Conservation (phyloP, 2,113 vertebrate species). For the Dicrurus megarhynchus region DNA sequence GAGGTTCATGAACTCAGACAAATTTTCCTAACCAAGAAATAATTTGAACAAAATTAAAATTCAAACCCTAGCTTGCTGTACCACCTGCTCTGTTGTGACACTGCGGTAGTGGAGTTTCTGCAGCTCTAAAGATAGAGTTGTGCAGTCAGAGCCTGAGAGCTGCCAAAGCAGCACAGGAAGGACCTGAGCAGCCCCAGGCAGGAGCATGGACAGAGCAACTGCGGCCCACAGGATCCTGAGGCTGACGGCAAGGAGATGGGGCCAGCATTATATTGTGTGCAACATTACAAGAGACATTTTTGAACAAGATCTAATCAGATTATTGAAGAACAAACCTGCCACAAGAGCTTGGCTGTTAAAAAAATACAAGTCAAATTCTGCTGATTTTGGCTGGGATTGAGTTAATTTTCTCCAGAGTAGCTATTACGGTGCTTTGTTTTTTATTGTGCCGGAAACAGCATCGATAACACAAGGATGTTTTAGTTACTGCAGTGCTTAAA, state of each 20-base stretch:
- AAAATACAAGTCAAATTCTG: background rate
- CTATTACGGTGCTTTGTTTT: background rate
- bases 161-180: background rate
- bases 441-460: background rate
- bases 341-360: background rate
- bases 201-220: fast-evolving
- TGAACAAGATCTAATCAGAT: background rate
- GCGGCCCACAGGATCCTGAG: background rate
- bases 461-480: background rate
- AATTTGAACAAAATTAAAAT: background rate
- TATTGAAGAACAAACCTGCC: background rate
- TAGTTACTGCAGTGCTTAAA: background rate
- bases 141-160: background rate
- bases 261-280: background rate
- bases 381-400: background rate
- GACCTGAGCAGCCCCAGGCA: background rate
- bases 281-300: fast-evolving
- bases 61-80: background rate
- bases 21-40: background rate
- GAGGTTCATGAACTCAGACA: background rate
- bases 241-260: background rate
- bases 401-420: background rate
- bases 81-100: background rate
- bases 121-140: background rate
- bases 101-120: background rate